These are phyloP conservation scores for Marasmarcha lunaedactyla DNA, from an alignment of 2,888 invertebrate genomes.

Conservation along the genomic window DNA sequence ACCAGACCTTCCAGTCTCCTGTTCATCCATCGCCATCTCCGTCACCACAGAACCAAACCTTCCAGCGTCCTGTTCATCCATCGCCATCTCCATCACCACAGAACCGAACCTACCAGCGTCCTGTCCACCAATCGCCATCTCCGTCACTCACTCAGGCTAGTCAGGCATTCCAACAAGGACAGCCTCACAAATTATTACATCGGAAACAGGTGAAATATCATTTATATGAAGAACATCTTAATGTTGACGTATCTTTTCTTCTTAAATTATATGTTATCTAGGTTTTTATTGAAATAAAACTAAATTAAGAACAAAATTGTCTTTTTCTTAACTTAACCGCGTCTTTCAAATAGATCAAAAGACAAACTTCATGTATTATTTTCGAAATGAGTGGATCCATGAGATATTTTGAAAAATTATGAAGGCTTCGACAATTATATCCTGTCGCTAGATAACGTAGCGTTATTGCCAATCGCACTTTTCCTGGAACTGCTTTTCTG, in stretches of 20 bases:
- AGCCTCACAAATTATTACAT: constrained; percentile 6
- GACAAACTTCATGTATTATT: no score
- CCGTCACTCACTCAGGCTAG: constrained; percentile 1
- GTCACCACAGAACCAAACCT: neutral
- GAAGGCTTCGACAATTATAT: no score
- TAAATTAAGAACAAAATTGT: no score
- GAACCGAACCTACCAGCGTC: neutral
- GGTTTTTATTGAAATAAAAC: no score
- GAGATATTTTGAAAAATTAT: no score
- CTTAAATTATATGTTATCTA: no score
- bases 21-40: constrained; percentile 1
- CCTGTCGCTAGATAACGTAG: no score
- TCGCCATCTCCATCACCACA: constrained; percentile 1
- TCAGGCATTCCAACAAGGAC: neutral
- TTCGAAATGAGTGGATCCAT: no score
- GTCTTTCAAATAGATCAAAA: no score
- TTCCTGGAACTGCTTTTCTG: neutral
- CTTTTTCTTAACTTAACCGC: no score
- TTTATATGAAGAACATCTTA: no score
- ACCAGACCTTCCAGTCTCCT: neutral
- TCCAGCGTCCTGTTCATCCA: neutral
- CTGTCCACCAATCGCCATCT: constrained; percentile 2
- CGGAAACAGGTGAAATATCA: constrained; percentile 2
- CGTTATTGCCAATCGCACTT: neutral
- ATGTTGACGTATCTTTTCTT: no score